Base-by-base conservation (phyloP, 1,140 invertebrate species). In the Drosophila miranda region DNA sequence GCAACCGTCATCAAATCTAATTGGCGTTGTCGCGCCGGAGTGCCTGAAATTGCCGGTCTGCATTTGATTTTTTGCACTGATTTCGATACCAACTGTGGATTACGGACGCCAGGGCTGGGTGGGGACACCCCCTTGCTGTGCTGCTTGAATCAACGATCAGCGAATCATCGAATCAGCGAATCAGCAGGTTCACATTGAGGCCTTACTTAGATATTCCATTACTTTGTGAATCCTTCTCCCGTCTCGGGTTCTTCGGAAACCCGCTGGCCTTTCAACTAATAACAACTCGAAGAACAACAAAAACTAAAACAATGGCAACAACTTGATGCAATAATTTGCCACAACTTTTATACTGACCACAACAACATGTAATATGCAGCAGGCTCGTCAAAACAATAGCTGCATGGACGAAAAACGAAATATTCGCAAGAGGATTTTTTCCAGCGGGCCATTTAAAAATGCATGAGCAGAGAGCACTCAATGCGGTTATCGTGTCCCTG, bases 401-500 rank as follows among this genome's bases (percentile, higher is more conserved):
- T 41, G 21, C 50, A 51, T 19, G 28, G 49, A 62, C 21, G 61
- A 34, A 43, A 49, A 80, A 69, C 28, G 71, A 81, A 87, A 81
- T 86, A 78, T 86, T 86, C 81, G 81, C 81, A 86, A 87, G 69
- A 82, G 82, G 82, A 87, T 86, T 81, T 83, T n/a, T 77, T 73
- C 64, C 83, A 70, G 48, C 43, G 43, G 76, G 61, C 69, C 62
- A 78, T 66, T 86, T 75, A 86, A 86, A 86, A 86, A 86, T 86
- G 74, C 82, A 86, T 86, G 82, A 86, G 78, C 68, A 43, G 38
- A 69, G 48, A 57, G 71, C 71, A 66, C 77, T 71, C 67, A 63
- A 53, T 21, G 63, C 55, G 51, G 61, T 60, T 78, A 71, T 75
- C 75, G 81, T 81, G 78, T 78, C 55, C 68, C 43, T 48, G n/a